Evolutionary conservation across 1,140 invertebrate genomes (phyloP), one percentile per base, ranked within the genome.

Genomic region (Zaprionus davidi): DNA sequence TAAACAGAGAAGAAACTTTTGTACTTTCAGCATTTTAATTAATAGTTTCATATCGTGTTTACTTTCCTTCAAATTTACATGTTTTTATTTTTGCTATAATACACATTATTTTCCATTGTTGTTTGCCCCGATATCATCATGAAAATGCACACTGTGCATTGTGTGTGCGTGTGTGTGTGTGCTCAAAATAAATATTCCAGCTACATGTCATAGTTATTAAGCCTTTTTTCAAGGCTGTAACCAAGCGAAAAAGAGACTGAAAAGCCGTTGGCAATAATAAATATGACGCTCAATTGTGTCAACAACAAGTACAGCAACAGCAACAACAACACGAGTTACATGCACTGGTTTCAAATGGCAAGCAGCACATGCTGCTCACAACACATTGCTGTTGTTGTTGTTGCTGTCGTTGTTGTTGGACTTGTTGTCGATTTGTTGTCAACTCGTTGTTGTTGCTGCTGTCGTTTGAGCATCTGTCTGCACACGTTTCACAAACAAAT

Each of bases 221-320:
- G 41, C 62, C 24, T 55, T n/a, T 11, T 36, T 20, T 49, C 69
- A 71, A 49, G 51, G 62, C 62, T 56, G 53, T 31, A 73, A 72
- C 36, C 60, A 67, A 53, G 9, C 46, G 51, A 59, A 46, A 75
- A 56, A 49, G 31, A 55, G 34, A 60, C 9, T 31, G 44, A 46
- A 49, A 49, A 63, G 31, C 55, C 63, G 82, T 71, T 77, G 56
- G 70, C 70, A 77, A 46, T 78, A 72, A 74, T 74, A 84, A 83
- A 84, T 78, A 81, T 76, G 71, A 78, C 74, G 78, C 69, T 85
- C 81, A 84, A 80, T 78, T 85, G 78, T 84, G 81, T 84, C 81
- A 84, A 84, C 81, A 84, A 82, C 70, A 70, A 78, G 51, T 55
- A 65, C 51, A 68, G 74, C 22, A 70, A 49, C 53, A 82, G 15